Base-by-base conservation (phyloP, 2,888 invertebrate genomes). In the Cepaea hortensis region DNA sequence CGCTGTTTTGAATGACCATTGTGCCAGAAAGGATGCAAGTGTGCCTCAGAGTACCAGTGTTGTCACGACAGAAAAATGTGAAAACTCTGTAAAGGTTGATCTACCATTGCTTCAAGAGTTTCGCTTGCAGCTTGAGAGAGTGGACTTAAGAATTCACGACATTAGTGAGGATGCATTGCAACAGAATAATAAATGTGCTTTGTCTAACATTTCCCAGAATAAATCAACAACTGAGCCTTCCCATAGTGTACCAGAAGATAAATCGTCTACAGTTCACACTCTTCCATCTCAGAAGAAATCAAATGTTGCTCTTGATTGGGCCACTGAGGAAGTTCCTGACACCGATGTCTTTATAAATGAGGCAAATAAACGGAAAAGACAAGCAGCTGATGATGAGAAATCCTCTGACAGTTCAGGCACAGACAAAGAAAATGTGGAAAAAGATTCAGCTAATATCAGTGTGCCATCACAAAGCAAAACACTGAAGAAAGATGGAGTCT, bases 341-440 rank as follows among this genome's bases (percentile, higher is more conserved):
- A 13, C 46, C n/a, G 50, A 61, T 65, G 35, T 48, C 46, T 13
- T 48, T 18, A 48, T 61, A 73, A 55, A 46, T 62, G 76, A 75
- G 20, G 13, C 76, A 46, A 76, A 20, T 46, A 84, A 48, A 48
- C 65, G 62, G 13, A 84, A 76, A 46, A 61, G 75, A 48, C 46
- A 5, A 35, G n/a, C 46, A 48, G 20, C n/a, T 35, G 84, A 65
- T 76, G 76, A 62, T 76, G 84, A 20, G 13, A 76, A 76, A 46
- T 75, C 75, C 13, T 84, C 84, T 3, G 46, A 75, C 11, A 76
- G 5, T 23, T 75, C 76, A 6, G 62, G 46, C 73, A 76, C 84
- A 13, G 76, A 84, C 61, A 84, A 84, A 46, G 84, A 84, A 65
- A 84, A 84, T 48, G 76, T 76, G 15, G 84, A 82, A 35, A 82